Evolutionary conservation across 2,797 vertebrate species (phyloP), one percentile per base, ranked within the genome.

Genomic region (Ispidina picta): DNA sequence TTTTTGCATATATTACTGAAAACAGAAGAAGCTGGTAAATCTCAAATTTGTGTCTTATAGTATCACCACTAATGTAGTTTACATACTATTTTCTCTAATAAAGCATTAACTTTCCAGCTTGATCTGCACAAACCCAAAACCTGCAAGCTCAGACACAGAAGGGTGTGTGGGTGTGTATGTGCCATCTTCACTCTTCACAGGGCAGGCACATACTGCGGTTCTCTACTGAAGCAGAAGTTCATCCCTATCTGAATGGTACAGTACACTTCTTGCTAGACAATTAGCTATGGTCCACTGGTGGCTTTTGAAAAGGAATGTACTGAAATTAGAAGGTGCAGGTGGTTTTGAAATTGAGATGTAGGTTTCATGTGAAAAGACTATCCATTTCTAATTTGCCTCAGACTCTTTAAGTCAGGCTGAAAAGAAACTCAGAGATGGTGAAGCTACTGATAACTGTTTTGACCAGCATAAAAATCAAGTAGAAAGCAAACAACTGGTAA

Each of bases 1-100:
- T 79, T 92, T 90, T 83, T 68, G 12, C 71, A 79, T 17, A 35
- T 11, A 74, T 51, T 71, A 76, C 51, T 91, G 71, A 88, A 94
- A 88, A 69, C 11, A 94, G 80, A 68, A 86, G 52, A 52, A 68
- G 54, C 49, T 89, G 60, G 51, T 92, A 86, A 73, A 88, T 21
- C 77, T 82, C 54, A 74, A 11, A 26, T 49, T 26, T 15, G 48
- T 25, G 13, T 49, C 48, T 49, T 49, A 49, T 4, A 49, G 39
- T 37, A 69, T 51, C 59, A 83, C 48, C 64, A 56, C 63, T 73
- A 81, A 29, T 14, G 28, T 25, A 46, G 39, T 85, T 92, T 65
- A 64, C 70, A 82, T 84, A 33, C 58, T 48, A 48, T 54, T 88
- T 69, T 89, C 73, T 76, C 35, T 66, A 88, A 79, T 6, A 29